Conservation (phyloP, 2,113 vertebrate genomes). For the Lepus timidus region DNA sequence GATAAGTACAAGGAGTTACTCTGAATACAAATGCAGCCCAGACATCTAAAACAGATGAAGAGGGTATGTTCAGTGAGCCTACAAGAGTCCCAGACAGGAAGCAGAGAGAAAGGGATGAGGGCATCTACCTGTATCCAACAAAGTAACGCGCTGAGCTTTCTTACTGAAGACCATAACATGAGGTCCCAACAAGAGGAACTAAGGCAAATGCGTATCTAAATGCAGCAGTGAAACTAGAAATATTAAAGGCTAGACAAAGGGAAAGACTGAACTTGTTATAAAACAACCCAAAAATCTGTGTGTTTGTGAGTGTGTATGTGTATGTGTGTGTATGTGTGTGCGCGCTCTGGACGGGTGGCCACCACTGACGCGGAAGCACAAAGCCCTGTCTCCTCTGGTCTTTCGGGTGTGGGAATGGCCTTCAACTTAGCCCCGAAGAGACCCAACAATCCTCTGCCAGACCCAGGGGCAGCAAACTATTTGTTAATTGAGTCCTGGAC, state of each 20-base stretch:
- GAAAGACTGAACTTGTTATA: not conserved
- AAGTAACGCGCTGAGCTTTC: not conserved
- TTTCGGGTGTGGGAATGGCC: fast-evolving
- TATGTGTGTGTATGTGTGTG: too few species aligned
- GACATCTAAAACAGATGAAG: not conserved
- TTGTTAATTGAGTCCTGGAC: not conserved
- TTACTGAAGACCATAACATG: not conserved
- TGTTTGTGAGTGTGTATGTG: too few species aligned
- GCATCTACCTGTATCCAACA: not conserved
- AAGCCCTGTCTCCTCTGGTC: fast-evolving
- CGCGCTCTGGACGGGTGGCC: too few species aligned
- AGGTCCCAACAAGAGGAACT: not conserved
- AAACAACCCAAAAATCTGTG: not conserved
- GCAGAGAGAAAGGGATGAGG: not conserved
- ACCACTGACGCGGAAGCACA: fast-evolving
- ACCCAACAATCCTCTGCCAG: not conserved
- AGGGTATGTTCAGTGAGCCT: not conserved
- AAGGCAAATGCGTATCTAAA: not conserved
- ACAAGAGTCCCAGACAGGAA: not conserved
- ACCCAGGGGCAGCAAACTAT: not conserved
- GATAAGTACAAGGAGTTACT: not conserved
- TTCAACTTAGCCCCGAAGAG: not conserved
- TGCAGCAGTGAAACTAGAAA: not conserved
- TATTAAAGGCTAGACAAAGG: not conserved
- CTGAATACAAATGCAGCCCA: not conserved